Base-by-base conservation (phyloP, 2,113 vertebrate species). In the Elanus axillaris region DNA sequence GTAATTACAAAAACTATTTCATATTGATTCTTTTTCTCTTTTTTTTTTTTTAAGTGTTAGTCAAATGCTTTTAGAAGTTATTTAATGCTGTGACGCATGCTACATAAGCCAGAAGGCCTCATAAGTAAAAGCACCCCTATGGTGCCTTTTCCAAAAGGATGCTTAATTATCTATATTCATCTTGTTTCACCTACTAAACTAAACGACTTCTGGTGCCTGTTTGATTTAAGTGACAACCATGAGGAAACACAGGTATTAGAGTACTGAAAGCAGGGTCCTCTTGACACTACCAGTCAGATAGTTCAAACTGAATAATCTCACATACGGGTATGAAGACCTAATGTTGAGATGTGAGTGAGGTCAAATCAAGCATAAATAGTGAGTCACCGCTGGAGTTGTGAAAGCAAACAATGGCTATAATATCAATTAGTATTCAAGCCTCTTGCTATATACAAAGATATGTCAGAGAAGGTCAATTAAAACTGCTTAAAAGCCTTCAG, bases 1-100 rank as follows among this genome's bases (percentile, higher is more conserved):
- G 99, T 99, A 98, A 96, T 86, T 69, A 50, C 31, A 56, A 75
- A 43, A 63, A 34, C 10, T 32, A 36, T 23, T 84, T 45, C 13
- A 58, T 60, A 14, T 20, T 79, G 73, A 38, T 91, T 59, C 9
- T 45, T 56, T 23, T 77, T 29, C 10, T 55, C 40, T 62, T 87
- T 38, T 18, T 36, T 16, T 36, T 48, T 25, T 1, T 13, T 16
- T 26, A 43, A 82, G 8, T 13, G 66, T 72, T 82, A 42, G 19
- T 72, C 56, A 72, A 34, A 75, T 34, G 29, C 25, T 69, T 73
- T 68, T 58, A 36, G 6, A 48, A 79, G 26, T 64, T 14, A n/a
- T 15, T 18, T 58, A 11, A 16, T 69, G 20, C 38, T 71, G 36
- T 43, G 34, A 66, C 2, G 1, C 9, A 6, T 32, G 50, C 36